Base-by-base conservation (phyloP, 2,113 vertebrate genomes). In the Castor canadensis region DNA sequence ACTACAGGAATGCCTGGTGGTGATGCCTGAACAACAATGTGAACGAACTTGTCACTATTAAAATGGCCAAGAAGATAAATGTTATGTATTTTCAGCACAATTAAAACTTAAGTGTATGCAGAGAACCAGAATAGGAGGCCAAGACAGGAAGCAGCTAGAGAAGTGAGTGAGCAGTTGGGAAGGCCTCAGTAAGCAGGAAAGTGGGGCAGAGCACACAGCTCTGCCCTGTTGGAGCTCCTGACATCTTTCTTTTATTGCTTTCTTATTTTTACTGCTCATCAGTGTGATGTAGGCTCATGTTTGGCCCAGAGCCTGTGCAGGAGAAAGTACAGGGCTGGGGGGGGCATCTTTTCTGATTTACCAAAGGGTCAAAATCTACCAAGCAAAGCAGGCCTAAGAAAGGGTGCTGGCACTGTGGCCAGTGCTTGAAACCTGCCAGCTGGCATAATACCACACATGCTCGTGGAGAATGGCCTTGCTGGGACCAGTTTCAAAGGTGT, bases 391-490 rank as follows among this genome's bases (percentile, higher is more conserved):
- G 38, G 13, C 45, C 35, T 13, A 9, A 47, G 8, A 72, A 66
- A 82, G 91, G 11, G 1, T 56, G 75, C 19, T 40, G 64, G 2
- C 3, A 35, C 79, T 64, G 2, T 20, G 60, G 77, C 10, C 30
- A 76, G 77, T 24, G 58, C 38, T 17, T 12, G 75, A 71, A 76
- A 3, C 4, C 49, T 11, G 9, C 38, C 30, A 0, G 28, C 26
- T 24, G 0, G 20, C 32, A 2, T 3, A 20, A 6, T 0, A 8
- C 2, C 13, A 2, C 0, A 20, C 11, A n/a, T 47, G 7, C 26
- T 13, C 30, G 20, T 10, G 40, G 47, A 19, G 30, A 86, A 9
- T 0, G 1, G 26, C 19, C 56, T 30, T 24, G 22, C 64, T 64
- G 64, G 64, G 24, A 40, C 11, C 13, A 11, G 52, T 11, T 13